These are phyloP conservation scores for Volucella inflata DNA, from an alignment of 2,888 invertebrate species.

Conservation along the genomic window DNA sequence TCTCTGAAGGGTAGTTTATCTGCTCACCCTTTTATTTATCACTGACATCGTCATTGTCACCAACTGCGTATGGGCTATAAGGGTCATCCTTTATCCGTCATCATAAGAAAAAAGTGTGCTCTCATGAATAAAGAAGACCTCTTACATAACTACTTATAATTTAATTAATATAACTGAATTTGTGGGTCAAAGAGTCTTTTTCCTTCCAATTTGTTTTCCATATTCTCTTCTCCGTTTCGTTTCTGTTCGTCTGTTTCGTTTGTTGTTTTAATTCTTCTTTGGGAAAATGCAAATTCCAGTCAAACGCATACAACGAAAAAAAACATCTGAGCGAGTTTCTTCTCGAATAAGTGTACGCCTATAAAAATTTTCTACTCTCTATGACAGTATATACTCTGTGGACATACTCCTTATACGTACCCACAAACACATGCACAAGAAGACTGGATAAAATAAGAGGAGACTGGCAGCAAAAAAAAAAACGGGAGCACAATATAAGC, in stretches of 20 bases:
- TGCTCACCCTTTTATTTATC: not conserved
- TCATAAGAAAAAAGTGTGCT: not conserved
- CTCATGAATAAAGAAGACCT: slow-evolving; percentile 36
- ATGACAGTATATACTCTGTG: not conserved
- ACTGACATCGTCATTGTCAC: too few relatives aligned
- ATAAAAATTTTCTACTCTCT: slow-evolving; percentile 53
- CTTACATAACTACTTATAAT: slow-evolving; percentile 68
- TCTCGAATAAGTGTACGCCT: slow-evolving; percentile 44
- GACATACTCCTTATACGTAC: not conserved
- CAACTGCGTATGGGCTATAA: too few relatives aligned
- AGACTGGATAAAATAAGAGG: not conserved
- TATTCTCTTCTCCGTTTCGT: slow-evolving; percentile 18
- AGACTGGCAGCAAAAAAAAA: slow-evolving; percentile 32
- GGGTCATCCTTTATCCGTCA: not conserved
- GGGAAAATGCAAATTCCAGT: not conserved
- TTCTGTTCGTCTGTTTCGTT: not conserved
- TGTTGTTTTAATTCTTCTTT: not conserved
- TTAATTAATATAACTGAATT: slow-evolving; percentile 62
- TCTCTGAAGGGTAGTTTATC: slow-evolving; percentile 52
- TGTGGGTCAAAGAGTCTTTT: slow-evolving; percentile 53
- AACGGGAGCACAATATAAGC: slow-evolving; percentile 60
- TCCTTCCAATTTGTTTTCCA: not conserved
- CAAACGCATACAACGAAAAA: slow-evolving; percentile 1
- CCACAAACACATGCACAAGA: not conserved
- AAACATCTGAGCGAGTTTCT: slow-evolving; percentile 10